Base-by-base conservation (phyloP, 2,113 vertebrate genomes). In the Corythornis madagascariensis region DNA sequence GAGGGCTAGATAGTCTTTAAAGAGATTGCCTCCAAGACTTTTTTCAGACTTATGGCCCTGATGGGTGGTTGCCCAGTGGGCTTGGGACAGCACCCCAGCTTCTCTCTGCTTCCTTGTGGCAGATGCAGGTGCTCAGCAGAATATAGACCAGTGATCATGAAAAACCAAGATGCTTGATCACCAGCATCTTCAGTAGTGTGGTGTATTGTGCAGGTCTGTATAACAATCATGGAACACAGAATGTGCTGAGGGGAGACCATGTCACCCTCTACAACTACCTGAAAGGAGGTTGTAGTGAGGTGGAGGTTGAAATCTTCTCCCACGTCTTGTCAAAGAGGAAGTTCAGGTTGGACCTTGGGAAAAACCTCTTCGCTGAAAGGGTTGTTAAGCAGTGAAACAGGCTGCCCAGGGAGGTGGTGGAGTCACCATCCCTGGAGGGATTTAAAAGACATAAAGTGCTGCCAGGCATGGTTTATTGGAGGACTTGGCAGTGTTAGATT, bases 171-270 rank as follows among this genome's bases (percentile, higher is more conserved):
- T 16, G 6, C 20, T 61, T 22, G 13, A 52, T 81, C 45, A 61
- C 28, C 43, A 47, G 50, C 1, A 2, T 42, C 43, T 65, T 47
- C 60, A 78, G 47, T n/a, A 64, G 15, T 45, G 31, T 22, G n/a
- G 6, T 26, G 2, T 26, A 53, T 31, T 33, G 26, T 7, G 4
- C 0, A 0, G 13, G 45, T 38, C 45, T 35, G 40, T n/a, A 35
- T 56, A 80, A 31, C 48, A 70, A 13, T 66, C 29, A 11, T 9
- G 9, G 22, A 5, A 28, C 57, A 2, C 24, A 57, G 35, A 35
- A 35, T 35, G 35, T 35, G 52, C 52, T 55, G 26, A 55, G 52
- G 52, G 52, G 26, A 55, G 28, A 52, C 50, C 25, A 26, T 52
- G 28, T 29, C 52, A 55, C 26, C 9, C 52, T 55, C 16, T 55